A percentile compares a stretch with the other conserved stretches of the same genome.
phyloP scores from a whole-genome alignment of 2,113 vertebrate species.

The Cryptomyrus ogoouensis region DNA sequence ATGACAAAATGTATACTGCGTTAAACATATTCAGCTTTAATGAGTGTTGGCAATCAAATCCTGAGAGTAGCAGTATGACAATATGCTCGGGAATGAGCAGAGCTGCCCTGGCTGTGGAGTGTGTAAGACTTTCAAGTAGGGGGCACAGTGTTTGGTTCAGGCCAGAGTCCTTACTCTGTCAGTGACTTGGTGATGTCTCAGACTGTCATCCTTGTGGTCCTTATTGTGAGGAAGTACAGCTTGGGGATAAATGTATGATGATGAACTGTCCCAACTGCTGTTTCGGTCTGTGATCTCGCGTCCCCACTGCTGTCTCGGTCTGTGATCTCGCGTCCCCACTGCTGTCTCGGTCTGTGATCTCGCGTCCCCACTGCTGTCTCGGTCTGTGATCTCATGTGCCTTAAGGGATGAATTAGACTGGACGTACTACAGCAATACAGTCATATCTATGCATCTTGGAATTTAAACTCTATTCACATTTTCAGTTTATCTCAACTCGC shows the following conservation, averaged over 20 bases:
- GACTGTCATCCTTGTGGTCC: background rate
- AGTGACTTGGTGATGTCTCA: background rate
- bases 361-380: background rate
- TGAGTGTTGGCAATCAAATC: background rate
- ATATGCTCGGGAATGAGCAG: background rate
- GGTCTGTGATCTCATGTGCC: background rate
- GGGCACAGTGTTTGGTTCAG: background rate
- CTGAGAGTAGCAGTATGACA: background rate
- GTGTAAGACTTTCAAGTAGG: background rate
- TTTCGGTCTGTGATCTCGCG: too few relatives aligned
- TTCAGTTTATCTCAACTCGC: background rate
- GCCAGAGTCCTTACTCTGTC: background rate
- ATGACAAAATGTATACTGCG: background rate
- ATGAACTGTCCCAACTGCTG: background rate
- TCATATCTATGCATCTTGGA: background rate
- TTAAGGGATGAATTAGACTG: background rate
- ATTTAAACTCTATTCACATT: background rate
- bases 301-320: background rate
- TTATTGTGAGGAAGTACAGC: background rate
- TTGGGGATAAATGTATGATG: background rate
- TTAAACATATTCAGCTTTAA: background rate
- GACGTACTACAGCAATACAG: background rate
- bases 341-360: background rate
- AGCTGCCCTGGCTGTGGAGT: background rate
- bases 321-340: background rate